A percentile compares a stretch with the other conserved stretches of the same genome.
These are phyloP conservation scores for Rhagoletis zephyria DNA, from an alignment of 1,140 invertebrate genomes.

Conservation along the genomic window DNA sequence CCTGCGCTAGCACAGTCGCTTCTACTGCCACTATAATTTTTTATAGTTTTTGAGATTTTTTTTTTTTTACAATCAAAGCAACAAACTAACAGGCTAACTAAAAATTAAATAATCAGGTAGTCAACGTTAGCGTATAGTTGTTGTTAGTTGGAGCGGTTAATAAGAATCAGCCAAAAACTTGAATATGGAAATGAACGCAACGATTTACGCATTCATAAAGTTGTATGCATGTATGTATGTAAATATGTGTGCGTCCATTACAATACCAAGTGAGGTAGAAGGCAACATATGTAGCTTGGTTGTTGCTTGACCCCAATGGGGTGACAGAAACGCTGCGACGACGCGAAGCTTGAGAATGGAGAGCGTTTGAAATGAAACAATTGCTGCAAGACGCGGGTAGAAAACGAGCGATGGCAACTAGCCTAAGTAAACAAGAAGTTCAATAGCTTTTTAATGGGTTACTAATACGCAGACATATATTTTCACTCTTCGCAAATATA, in stretches of 20 bases:
- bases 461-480: neutral
- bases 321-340: neutral
- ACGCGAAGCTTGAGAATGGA: neutral
- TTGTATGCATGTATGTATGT: neutral
- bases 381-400: neutral
- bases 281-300: neutral
- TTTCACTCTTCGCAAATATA: neutral
- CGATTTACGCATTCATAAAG: neutral
- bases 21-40: neutral
- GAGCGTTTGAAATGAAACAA: neutral
- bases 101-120: neutral
- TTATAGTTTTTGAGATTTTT: neutral
- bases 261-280: neutral
- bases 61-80: slow-evolving; percentile 26
- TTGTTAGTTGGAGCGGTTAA: neutral
- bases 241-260: neutral
- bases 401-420: neutral
- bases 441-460: neutral
- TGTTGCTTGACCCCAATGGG: slow-evolving; percentile 14
- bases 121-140: neutral
- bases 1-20: neutral
- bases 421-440: neutral
- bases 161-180: slow-evolving; percentile 29
- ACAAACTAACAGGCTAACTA: slow-evolving; percentile 16
- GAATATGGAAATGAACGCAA: slow-evolving; percentile 26